Percentiles rank a stretch among this genome's conserved stretches.
phyloP scores from a whole-genome alignment of 2,113 vertebrate genomes.

The Seriola rivoliana region DNA sequence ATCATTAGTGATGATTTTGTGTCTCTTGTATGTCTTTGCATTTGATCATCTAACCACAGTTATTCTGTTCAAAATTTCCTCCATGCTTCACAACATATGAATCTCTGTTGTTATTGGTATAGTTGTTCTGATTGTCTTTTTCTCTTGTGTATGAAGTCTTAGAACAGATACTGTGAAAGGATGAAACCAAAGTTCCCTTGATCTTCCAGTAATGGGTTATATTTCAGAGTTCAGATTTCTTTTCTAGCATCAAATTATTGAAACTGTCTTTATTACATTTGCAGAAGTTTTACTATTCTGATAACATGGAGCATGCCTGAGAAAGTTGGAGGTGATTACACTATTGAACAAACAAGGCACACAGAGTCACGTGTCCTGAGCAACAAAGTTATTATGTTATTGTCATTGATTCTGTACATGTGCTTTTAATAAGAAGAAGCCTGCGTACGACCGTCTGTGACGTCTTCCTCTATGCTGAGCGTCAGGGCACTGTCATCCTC shows the following conservation, averaged over 20 bases:
- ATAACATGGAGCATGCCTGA: neutral
- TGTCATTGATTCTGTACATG: neutral
- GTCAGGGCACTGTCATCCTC: conserved; percentile 6
- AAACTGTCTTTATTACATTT: too few species aligned
- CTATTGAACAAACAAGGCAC: neutral
- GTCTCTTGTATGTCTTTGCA: too few species aligned
- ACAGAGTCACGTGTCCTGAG: neutral
- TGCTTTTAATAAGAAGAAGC: neutral
- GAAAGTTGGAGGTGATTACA: neutral
- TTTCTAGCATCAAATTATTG: too few species aligned
- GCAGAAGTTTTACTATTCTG: too few species aligned
- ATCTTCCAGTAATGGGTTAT: too few species aligned
- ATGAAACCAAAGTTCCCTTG: neutral
- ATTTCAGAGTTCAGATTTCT: too few species aligned
- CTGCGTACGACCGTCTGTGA: conserved; percentile 16
- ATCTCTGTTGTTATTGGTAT: too few species aligned
- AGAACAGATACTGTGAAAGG: neutral
- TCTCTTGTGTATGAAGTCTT: too few species aligned
- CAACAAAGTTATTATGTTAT: too few species aligned
- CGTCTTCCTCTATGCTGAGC: conserved; percentile 11
- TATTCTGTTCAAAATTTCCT: neutral
- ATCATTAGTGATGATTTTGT: too few species aligned
- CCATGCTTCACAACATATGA: neutral
- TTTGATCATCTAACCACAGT: neutral
- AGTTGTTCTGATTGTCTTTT: too few species aligned